Evolutionary conservation across 2,888 invertebrate species (phyloP).

Genomic region (Trachelus tabidus): DNA sequence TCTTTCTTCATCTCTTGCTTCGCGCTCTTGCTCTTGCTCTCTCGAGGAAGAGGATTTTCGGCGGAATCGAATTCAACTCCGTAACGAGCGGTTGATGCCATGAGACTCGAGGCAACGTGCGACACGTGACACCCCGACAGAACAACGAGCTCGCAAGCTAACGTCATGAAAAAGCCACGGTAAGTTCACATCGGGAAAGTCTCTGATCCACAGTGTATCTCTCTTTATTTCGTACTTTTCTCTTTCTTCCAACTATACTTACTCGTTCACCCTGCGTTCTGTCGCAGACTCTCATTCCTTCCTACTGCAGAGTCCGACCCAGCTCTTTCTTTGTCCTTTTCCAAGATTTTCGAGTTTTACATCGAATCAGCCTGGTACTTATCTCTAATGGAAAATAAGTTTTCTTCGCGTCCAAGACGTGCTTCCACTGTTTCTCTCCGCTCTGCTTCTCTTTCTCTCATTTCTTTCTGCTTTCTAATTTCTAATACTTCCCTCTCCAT

Average conservation of each 20-base stretch:
- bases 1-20: too few species aligned
- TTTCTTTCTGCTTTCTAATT: too few species aligned
- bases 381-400: too few species aligned
- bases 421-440: neutral
- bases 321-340: too few species aligned
- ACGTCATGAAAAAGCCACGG: slow-evolving; percentile 59
- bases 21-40: neutral
- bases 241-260: neutral
- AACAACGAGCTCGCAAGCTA: slow-evolving; percentile 37
- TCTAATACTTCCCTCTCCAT: too few species aligned
- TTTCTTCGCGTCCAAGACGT: too few species aligned
- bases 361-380: too few species aligned
- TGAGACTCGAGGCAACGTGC: slow-evolving; percentile 46
- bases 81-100: slow-evolving; percentile 36
- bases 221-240: neutral
- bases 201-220: neutral
- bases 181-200: slow-evolving; percentile 36
- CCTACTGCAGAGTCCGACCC: slow-evolving; percentile 4
- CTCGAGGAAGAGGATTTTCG: slow-evolving; percentile 10
- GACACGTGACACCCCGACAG: slow-evolving; percentile 54
- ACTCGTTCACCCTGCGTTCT: slow-evolving; percentile 20
- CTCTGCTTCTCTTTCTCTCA: neutral
- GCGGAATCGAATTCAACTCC: slow-evolving; percentile 1
- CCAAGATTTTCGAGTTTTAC: too few species aligned
- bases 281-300: slow-evolving; percentile 24